phyloP scores from a whole-genome alignment of 1,140 invertebrate genomes.

The Chlorops oryzae region DNA sequence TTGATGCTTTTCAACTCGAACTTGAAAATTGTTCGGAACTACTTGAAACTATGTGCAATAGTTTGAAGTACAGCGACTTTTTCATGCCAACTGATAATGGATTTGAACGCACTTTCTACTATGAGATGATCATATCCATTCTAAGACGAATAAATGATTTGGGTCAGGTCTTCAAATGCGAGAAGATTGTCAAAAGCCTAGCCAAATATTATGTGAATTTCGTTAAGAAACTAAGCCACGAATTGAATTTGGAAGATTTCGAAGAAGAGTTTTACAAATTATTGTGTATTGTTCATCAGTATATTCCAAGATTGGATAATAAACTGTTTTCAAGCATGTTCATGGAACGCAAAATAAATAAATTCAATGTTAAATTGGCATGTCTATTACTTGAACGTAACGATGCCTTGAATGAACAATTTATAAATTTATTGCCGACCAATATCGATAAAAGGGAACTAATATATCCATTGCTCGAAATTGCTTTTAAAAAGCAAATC shows the following conservation, averaged over 20 bases:
- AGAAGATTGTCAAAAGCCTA: constrained; percentile 20
- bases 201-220: constrained; percentile 20
- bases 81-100: constrained; percentile 10
- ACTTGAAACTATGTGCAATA: constrained; percentile 21
- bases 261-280: constrained; percentile 53
- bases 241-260: constrained; percentile 50
- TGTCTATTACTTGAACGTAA: constrained; percentile 51
- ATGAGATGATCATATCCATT: constrained; percentile 25
- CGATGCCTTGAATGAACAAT: constrained; percentile 45
- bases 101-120: constrained; percentile 23
- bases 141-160: constrained; percentile 26
- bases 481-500: constrained; percentile 46
- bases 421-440: constrained; percentile 26
- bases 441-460: constrained; percentile 52
- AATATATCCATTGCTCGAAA: constrained; percentile 53
- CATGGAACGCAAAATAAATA: constrained; percentile 48
- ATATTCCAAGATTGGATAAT: constrained; percentile 47
- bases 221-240: constrained; percentile 15
- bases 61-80: constrained; percentile 25
- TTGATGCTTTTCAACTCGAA: constrained; percentile 30
- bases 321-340: constrained; percentile 50
- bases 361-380: constrained; percentile 51
- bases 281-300: constrained; percentile 55
- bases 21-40: constrained; percentile 29
- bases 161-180: constrained; percentile 25